A percentile compares a stretch with the other conserved stretches of the same genome.
Evolutionary conservation across 2,113 vertebrate genomes (phyloP).

Genomic region (Brienomyrus brachyistius): DNA sequence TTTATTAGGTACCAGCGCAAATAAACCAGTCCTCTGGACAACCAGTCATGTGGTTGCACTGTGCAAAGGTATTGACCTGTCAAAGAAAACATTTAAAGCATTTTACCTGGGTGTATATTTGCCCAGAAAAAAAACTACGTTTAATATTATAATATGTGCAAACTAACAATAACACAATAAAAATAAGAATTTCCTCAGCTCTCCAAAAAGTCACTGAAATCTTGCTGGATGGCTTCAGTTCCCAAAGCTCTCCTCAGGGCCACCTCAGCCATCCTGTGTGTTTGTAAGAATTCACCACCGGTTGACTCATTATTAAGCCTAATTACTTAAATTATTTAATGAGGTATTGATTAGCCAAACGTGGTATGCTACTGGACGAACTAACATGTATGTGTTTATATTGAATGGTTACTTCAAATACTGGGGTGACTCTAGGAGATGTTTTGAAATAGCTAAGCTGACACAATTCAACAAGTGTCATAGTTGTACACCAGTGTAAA

Average conservation of each 20-base stretch:
- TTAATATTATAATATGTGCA: not conserved
- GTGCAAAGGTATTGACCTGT: not conserved
- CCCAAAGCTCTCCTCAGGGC: not conserved
- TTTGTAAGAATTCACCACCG: not conserved
- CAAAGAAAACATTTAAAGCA: not conserved
- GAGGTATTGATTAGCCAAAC: not conserved
- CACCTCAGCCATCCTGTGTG: not conserved
- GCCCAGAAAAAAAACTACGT: not conserved
- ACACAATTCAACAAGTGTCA: not conserved
- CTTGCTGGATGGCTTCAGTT: not conserved
- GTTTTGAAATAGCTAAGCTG: not conserved
- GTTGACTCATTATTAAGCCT: not conserved
- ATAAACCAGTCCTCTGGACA: not conserved
- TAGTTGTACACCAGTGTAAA: not conserved
- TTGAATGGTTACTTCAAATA: not conserved
- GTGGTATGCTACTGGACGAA: not conserved
- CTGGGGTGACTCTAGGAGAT: not conserved
- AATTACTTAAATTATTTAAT: not conserved
- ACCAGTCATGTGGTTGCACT: not conserved
- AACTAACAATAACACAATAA: not conserved
- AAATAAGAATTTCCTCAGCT: not conserved
- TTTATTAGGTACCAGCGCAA: not conserved
- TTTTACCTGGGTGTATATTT: not conserved
- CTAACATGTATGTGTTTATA: not conserved
- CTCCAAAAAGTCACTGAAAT: not conserved